Conservation (phyloP, 2,888 invertebrate genomes). For the Leptinotarsa tumamoca region DNA sequence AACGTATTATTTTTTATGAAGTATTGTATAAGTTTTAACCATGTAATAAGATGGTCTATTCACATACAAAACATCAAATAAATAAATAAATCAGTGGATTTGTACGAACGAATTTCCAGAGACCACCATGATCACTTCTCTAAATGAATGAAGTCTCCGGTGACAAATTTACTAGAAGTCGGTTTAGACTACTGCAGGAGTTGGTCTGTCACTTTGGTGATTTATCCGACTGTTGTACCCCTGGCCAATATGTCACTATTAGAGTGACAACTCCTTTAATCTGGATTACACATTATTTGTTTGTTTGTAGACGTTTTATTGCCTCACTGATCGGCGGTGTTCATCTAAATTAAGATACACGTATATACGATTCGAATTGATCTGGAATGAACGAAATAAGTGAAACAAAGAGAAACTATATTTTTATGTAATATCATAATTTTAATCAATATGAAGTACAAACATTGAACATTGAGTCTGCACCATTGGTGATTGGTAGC, state of each 20-base stretch:
- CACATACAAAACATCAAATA: too few relatives aligned
- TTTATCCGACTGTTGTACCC: slow-evolving; percentile 49
- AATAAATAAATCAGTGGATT: too few relatives aligned
- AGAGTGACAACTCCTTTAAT: slow-evolving; percentile 60
- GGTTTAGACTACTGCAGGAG: slow-evolving; percentile 27
- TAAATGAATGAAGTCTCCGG: slow-evolving; percentile 14
- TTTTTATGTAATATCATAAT: too few relatives aligned
- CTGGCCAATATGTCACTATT: slow-evolving; percentile 59
- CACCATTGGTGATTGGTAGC: too few relatives aligned
- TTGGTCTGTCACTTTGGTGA: slow-evolving; percentile 48
- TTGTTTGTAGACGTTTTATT: slow-evolving; percentile 60
- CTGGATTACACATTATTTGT: slow-evolving; percentile 61
- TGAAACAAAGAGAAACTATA: neutral
- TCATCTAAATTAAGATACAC: slow-evolving; percentile 45
- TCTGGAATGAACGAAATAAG: neutral
- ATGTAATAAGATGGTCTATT: too few relatives aligned
- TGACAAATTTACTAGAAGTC: slow-evolving; percentile 33
- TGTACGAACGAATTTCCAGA: slow-evolving; percentile 5
- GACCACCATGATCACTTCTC: slow-evolving; percentile 6
- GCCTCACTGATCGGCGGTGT: slow-evolving; percentile 49
- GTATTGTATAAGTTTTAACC: too few relatives aligned
- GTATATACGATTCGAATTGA: neutral
- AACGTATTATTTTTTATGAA: too few relatives aligned
- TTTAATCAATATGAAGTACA: too few relatives aligned
- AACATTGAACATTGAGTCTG: too few relatives aligned